Evolutionary conservation across 1,140 invertebrate species (phyloP), one percentile per base, ranked within the genome.

Genomic region (Drosophila tropicalis): DNA sequence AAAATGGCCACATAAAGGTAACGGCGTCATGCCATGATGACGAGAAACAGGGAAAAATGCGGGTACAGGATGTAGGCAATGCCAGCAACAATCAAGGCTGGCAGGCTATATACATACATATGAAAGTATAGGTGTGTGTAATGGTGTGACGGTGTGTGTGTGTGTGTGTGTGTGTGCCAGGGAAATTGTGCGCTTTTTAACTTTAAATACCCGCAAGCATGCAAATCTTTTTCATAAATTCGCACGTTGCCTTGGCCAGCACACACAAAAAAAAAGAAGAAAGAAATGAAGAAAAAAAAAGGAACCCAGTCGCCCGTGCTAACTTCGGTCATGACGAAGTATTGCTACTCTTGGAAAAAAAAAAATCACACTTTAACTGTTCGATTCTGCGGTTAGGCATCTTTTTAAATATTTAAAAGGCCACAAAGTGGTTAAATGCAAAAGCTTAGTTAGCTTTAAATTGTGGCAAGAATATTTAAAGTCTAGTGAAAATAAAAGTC

Each of bases 181-280:
- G 25, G 62, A 70, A 77, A 80, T 77, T 61, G 81, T 77, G 72
- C 77, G 70, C 84, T 72, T 84, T 89, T 89, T 89, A 89, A 84
- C 85, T 84, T 89, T 84, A 89, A 89, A 81, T 89, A 87, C 60
- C 84, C 81, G 77, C 77, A 70, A 79, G 84, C 84, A 71, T 68
- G 85, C 84, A 89, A 89, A 89, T 89, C 84, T 89, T 89, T 89
- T 89, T 89, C 84, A 89, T 89, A 89, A 89, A 89, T 89, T 89
- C 77, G 62, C 80, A 72, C 76, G 77, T 63, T 70, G 62, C 51
- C 70, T 62, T 75, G 74, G 68, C 71, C 61, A 64, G 41, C 61
- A 70, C 5, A 70, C 5, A 63, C 44, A 51, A 2, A 51, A 19
- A 51, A 19, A 51, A 19, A 51, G 10, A 56, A 34, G 60, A 63